Evolutionary conservation across 2,888 invertebrate genomes (phyloP).

Genomic region (Cryptus viduatorius): DNA sequence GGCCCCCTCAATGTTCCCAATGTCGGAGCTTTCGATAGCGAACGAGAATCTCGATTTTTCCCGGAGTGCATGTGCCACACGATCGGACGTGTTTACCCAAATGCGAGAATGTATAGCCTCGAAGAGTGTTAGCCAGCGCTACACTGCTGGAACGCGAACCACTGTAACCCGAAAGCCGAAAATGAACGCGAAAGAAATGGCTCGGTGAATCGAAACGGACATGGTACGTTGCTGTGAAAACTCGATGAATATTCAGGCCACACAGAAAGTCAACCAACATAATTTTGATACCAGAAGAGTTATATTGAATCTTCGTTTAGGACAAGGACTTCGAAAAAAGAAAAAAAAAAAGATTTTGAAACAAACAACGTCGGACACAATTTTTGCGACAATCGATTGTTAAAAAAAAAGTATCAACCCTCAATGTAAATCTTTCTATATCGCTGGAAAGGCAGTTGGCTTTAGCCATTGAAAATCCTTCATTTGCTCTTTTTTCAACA

Average conservation of each 20-base stretch:
- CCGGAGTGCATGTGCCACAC: conserved; percentile 57
- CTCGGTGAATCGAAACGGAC: conserved; percentile 62
- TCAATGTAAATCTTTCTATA: no score
- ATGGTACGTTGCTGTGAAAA: conserved; percentile 45
- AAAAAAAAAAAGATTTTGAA: no score
- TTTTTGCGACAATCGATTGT: no score
- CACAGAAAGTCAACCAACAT: conserved; percentile 1
- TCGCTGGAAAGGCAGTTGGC: no score
- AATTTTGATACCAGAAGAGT: conserved; percentile 13
- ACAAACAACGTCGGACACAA: no score
- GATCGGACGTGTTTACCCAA: conserved; percentile 68
- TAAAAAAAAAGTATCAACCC: no score
- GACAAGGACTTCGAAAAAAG: neutral
- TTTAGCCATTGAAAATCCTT: no score
- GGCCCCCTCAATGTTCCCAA: conserved; percentile 34
- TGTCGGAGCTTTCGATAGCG: conserved; percentile 52
- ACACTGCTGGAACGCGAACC: conserved; percentile 9
- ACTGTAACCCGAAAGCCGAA: conserved; percentile 28
- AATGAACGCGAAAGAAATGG: conserved; percentile 63
- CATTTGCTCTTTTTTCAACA: no score
- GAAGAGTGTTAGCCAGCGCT: conserved; percentile 30
- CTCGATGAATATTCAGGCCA: conserved; percentile 59
- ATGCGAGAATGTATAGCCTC: conserved; percentile 66
- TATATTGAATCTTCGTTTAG: neutral
- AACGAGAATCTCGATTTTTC: conserved; percentile 61